Percentiles rank a stretch among this genome's conserved stretches.
These are phyloP conservation scores for Hypomesus transpacificus DNA, from an alignment of 2,113 vertebrate genomes.

Conservation along the genomic window DNA sequence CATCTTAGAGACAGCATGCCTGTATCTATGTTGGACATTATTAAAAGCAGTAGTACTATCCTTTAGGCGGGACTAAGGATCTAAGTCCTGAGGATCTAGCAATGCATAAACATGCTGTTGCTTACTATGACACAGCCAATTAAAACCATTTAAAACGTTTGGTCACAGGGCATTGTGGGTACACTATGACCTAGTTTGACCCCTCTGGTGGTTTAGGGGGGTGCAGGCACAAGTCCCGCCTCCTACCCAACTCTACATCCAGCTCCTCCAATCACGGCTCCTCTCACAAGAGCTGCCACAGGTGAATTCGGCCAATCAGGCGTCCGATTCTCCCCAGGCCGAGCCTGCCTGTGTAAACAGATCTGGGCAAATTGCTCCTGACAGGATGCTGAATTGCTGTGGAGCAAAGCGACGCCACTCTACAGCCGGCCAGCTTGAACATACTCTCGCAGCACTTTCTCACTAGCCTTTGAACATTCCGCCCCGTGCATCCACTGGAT, in stretches of 20 bases:
- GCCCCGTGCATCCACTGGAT: not conserved
- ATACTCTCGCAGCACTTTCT: not conserved
- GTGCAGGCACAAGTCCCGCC: not conserved
- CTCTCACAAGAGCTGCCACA: slow-evolving; percentile 18
- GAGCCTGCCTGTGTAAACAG: not conserved
- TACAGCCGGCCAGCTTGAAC: not conserved
- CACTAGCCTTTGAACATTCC: not conserved
- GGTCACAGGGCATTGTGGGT: not conserved
- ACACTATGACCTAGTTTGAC: not conserved
- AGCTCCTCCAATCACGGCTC: not conserved
- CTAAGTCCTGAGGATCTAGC: slow-evolving; percentile 4
- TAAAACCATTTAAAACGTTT: not conserved
- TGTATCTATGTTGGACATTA: not conserved
- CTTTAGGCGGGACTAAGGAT: slow-evolving; percentile 6
- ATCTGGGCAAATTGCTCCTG: slow-evolving; percentile 32
- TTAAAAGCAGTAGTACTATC: slow-evolving; percentile 13
- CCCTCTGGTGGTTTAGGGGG: not conserved
- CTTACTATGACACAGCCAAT: slow-evolving; percentile 7
- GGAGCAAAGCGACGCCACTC: slow-evolving; percentile 10
- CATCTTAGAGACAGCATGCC: not conserved
- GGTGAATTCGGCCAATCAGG: slow-evolving; percentile 33
- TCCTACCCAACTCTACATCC: not conserved
- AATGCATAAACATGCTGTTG: slow-evolving; percentile 18
- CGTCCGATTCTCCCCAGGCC: slow-evolving; percentile 7
- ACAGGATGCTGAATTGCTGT: slow-evolving; percentile 40